Evolutionary conservation across 2,113 vertebrate genomes (phyloP), one percentile per base, ranked within the genome.

Genomic region (Lycaon pictus): DNA sequence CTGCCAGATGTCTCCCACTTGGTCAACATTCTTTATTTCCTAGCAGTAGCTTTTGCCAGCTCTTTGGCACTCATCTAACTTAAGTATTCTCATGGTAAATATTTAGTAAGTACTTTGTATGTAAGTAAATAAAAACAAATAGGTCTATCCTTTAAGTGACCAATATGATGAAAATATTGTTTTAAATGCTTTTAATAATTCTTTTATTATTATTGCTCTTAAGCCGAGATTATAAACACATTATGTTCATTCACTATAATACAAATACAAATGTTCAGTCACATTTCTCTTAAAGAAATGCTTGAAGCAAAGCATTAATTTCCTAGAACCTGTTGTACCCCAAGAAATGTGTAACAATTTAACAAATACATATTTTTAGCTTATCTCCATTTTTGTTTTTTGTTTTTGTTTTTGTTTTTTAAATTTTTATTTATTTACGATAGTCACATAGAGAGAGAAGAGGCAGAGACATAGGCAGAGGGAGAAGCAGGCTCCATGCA

Each of bases 11-110:
- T 96, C 92, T 95, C 94, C 90, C 58, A 51, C 63, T 95, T 82
- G 58, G 84, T 90, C 97, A 97, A 95, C 76, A 82, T 74, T 95
- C 82, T 95, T 84, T 92, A 17, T 71, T 83, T 96, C 69, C 58
- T 84, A 88, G 79, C n/a, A n/a, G 1, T 19, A 69, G 35, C 25
- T 88, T 90, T 55, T 32, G 25, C 67, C 77, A 37, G 62, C 3
- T 10, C 77, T 92, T 95, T 96, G n/a, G 20, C 20, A 89, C 82
- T 91, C 80, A 55, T 91, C 37, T 69, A 53, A 62, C 20, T 77
- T 58, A 90, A 85, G 74, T 62, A 63, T 2, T 7, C 37, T 72
- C 11, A 13, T 37, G 35, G 37, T 88, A 88, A 96, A 92, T 92
- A 93, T 92, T 98, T 95, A 84, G 25, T 92, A 95, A 84, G 27